A percentile compares a stretch with the other conserved stretches of the same genome.
phyloP scores from a whole-genome alignment of 2,797 vertebrate genomes.

The Notoglanidium macrostoma region DNA sequence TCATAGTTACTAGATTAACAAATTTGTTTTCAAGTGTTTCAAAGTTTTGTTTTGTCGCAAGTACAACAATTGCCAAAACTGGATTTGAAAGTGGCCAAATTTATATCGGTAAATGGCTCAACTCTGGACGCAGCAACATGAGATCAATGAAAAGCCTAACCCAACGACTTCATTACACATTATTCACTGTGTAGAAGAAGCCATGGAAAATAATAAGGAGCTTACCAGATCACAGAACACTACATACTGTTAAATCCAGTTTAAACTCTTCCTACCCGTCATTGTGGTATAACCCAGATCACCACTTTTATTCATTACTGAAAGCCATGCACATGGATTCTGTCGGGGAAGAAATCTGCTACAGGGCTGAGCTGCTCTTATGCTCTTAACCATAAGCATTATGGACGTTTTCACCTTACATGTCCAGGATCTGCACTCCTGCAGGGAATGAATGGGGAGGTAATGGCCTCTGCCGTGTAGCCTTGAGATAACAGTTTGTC shows the following conservation, averaged over 20 bases:
- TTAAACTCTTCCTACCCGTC: not conserved
- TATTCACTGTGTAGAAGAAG: not conserved
- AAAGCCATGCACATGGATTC: constrained; percentile 6
- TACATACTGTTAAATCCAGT: constrained; percentile 2
- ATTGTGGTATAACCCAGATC: constrained; percentile 10
- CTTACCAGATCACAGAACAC: not conserved
- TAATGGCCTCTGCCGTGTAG: constrained; percentile 30
- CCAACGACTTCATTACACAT: not conserved
- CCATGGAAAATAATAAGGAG: not conserved
- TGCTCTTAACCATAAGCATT: constrained; percentile 27
- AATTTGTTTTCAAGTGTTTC: not conserved
- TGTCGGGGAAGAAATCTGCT: constrained; percentile 26
- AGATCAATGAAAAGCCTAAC: not conserved
- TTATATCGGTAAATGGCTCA: not conserved
- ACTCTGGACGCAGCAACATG: not conserved
- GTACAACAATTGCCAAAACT: not conserved
- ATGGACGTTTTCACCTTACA: constrained; percentile 22
- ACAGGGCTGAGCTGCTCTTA: constrained; percentile 6
- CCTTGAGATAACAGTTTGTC: constrained; percentile 46
- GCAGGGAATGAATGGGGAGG: constrained; percentile 32
- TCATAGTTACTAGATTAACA: not conserved
- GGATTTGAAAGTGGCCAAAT: not conserved
- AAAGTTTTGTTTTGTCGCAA: not conserved
- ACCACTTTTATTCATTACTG: constrained; percentile 21
- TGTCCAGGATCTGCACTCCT: constrained; percentile 10